Evolutionary conservation across 2,113 vertebrate genomes (phyloP).

Genomic region (Morone saxatilis): DNA sequence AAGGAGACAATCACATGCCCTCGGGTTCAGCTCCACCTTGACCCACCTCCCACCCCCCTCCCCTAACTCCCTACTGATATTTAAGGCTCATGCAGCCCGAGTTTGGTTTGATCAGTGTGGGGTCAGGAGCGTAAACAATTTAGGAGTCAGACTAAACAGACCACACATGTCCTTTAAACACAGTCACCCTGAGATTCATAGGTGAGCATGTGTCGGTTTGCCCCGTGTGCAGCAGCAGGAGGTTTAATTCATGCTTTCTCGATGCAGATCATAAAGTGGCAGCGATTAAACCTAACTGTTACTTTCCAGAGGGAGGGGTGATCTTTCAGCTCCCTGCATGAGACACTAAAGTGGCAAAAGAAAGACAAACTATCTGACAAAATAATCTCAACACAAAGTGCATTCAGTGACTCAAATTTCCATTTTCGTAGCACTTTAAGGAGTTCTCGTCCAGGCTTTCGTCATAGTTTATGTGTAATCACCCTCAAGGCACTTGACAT

Average conservation of each 20-base stretch:
- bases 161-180: conserved; percentile 76
- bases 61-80: conserved; percentile 23
- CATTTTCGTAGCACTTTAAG: conserved; percentile 5
- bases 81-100: conserved; percentile 28
- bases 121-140: conserved; percentile 71
- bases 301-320: conserved; percentile 14
- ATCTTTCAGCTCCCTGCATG: neutral
- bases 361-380: neutral
- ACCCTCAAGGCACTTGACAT: conserved; percentile 6
- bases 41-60: conserved; percentile 40
- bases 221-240: conserved; percentile 10
- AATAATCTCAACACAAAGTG: neutral
- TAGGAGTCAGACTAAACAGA: conserved; percentile 83
- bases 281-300: neutral
- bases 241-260: conserved; percentile 48
- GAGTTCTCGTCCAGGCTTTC: neutral
- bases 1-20: conserved; percentile 41
- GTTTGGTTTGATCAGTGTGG: conserved; percentile 39
- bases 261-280: conserved; percentile 29
- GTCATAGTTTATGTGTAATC: neutral
- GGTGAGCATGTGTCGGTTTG: conserved; percentile 54
- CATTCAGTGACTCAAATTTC: neutral
- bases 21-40: conserved; percentile 67
- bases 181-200: conserved; percentile 35
- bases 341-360: neutral